Evolutionary conservation across 2,797 vertebrate genomes (phyloP).

Genomic region (Poeciliopsis paucimaculata): DNA sequence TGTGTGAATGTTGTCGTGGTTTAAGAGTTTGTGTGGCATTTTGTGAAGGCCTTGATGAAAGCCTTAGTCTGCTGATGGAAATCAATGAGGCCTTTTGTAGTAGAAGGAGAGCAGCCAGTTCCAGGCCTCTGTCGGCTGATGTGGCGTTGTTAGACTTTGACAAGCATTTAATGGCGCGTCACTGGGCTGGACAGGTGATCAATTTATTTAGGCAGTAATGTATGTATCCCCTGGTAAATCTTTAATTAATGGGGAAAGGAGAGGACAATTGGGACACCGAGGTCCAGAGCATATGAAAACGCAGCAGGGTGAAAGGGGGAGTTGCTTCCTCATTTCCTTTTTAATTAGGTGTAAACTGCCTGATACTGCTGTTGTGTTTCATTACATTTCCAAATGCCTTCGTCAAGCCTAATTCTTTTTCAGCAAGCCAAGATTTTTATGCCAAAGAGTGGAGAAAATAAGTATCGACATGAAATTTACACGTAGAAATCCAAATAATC

Average conservation of each 20-base stretch:
- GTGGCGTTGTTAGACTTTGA: constrained; percentile 70
- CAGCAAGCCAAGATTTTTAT: constrained; percentile 7
- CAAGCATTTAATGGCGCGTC: constrained; percentile 75
- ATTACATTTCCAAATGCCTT: constrained; percentile 28
- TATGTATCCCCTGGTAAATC: constrained; percentile 81
- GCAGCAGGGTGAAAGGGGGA: constrained; percentile 26
- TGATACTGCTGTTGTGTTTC: constrained; percentile 23
- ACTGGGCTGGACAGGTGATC: constrained; percentile 70
- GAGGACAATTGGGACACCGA: constrained; percentile 44
- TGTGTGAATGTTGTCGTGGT: neutral
- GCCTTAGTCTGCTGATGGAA: constrained; percentile 67
- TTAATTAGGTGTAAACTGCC: constrained; percentile 56
- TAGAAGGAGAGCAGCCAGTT: constrained; percentile 56
- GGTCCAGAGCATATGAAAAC: constrained; percentile 43
- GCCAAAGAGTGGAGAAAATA: neutral
- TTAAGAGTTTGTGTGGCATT: constrained; percentile 53
- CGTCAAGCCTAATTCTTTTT: constrained; percentile 20
- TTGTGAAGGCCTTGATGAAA: constrained; percentile 64
- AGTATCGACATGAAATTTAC: neutral
- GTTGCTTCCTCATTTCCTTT: constrained; percentile 56
- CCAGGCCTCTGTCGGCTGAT: constrained; percentile 50
- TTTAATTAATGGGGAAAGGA: constrained; percentile 76
- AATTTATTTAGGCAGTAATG: constrained; percentile 82
- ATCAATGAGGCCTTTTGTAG: constrained; percentile 79
- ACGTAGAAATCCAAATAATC: neutral